Conservation (phyloP, 2,797 vertebrate genomes). For the Acrossocheilus wenchowensis region DNA sequence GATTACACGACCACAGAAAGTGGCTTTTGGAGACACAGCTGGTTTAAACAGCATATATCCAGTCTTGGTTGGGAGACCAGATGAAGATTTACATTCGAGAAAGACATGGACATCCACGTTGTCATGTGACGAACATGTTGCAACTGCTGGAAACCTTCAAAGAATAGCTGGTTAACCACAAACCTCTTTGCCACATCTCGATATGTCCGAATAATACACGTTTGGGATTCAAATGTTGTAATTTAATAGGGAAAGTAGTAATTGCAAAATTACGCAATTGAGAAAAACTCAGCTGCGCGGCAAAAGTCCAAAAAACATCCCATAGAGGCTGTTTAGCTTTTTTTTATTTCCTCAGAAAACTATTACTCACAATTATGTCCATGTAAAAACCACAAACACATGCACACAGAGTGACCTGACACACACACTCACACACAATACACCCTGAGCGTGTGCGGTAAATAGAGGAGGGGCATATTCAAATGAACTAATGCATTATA, state of each 20-base stretch:
- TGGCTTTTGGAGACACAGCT: neutral
- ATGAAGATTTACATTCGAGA: neutral
- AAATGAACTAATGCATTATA: constrained; percentile 32
- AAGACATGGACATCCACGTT: neutral
- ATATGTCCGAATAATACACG: neutral
- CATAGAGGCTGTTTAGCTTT: neutral
- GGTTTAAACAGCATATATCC: neutral
- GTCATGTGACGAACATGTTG: neutral
- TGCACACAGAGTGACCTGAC: neutral
- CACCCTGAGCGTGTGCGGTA: neutral
- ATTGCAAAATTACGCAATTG: neutral
- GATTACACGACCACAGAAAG: neutral
- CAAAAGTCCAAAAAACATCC: neutral
- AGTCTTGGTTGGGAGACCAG: neutral
- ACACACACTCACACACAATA: neutral
- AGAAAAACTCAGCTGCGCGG: neutral
- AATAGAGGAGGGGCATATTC: constrained; percentile 21
- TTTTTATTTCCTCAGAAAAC: constrained; percentile 18
- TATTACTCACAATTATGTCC: constrained; percentile 33
- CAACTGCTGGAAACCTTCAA: neutral
- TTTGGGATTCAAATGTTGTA: constrained; percentile 25
- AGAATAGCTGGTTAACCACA: constrained; percentile 18
- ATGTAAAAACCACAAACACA: neutral
- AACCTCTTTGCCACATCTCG: constrained; percentile 6
- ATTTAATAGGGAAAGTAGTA: constrained; percentile 9